Percentiles rank a stretch among this genome's conserved stretches.
Evolutionary conservation across 2,113 vertebrate genomes (phyloP).

Genomic region (Pangasianodon hypophthalmus): DNA sequence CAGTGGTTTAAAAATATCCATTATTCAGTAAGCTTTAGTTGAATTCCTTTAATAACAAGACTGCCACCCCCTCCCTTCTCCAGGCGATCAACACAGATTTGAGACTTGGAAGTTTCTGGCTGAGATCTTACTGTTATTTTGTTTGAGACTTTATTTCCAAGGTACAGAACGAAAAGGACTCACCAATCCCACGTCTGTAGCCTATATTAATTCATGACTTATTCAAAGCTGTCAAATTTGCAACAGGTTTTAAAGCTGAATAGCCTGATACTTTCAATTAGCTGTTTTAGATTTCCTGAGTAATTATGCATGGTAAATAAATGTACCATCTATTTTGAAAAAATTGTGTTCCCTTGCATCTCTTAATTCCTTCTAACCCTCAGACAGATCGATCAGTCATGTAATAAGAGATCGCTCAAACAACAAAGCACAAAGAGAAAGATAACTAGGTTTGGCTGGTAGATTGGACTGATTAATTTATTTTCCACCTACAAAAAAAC

Average conservation of each 20-base stretch:
- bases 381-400: not conserved
- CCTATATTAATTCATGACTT: not conserved
- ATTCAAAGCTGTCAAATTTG: not conserved
- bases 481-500: not conserved
- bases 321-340: not conserved
- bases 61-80: not conserved
- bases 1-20: slow-evolving; percentile 23
- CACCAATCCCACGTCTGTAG: not conserved
- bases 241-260: not conserved
- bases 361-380: not conserved
- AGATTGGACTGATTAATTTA: not conserved
- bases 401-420: not conserved
- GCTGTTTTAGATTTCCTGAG: not conserved
- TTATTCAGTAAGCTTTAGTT: slow-evolving; percentile 28
- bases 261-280: not conserved
- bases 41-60: slow-evolving; percentile 22
- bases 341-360: not conserved
- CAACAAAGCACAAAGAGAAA: not conserved
- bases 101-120: not conserved
- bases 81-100: not conserved
- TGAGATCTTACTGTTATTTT: not conserved
- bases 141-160: not conserved
- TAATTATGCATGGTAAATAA: not conserved
- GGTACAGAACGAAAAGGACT: not conserved
- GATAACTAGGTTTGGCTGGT: not conserved